Conservation (phyloP, 1,140 invertebrate species). For the Drosophila yakuba region DNA sequence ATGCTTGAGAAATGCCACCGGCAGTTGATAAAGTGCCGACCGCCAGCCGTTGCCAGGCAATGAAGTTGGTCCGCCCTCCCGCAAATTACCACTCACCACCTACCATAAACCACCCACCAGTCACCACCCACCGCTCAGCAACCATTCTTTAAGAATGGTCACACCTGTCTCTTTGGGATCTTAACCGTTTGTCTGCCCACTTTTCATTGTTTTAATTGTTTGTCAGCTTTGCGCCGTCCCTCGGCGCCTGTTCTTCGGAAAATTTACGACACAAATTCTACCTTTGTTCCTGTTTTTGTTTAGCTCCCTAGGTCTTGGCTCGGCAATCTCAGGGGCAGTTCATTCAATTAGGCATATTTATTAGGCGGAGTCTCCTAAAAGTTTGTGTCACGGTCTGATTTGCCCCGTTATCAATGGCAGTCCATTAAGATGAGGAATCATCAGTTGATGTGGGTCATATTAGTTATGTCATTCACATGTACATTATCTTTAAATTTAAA, state of each 20-base stretch:
- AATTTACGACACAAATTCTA: constrained; percentile 32
- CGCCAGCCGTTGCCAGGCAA: constrained; percentile 14
- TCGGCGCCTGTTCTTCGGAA: not conserved
- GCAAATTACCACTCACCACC: too few relatives aligned
- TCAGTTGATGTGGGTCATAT: not conserved
- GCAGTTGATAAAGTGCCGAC: constrained; percentile 36
- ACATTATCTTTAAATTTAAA: not conserved
- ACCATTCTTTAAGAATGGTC: not conserved
- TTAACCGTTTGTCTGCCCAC: constrained; percentile 35
- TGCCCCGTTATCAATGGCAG: constrained; percentile 10
- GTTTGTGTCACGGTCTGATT: constrained; percentile 1
- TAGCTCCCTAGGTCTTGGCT: constrained; percentile 8
- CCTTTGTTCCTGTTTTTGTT: constrained; percentile 7
- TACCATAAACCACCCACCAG: not conserved
- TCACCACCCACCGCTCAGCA: not conserved
- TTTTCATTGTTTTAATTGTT: constrained; percentile 45
- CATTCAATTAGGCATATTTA: constrained; percentile 28
- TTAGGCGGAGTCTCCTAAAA: not conserved
- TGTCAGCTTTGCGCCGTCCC: constrained; percentile 10
- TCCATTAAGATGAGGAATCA: constrained; percentile 8
- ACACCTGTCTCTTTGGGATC: constrained; percentile 33
- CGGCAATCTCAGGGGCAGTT: constrained; percentile 28
- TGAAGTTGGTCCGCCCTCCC: constrained; percentile 7
- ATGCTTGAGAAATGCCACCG: constrained; percentile 26
- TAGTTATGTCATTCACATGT: not conserved